Evolutionary conservation across 2,113 vertebrate species (phyloP), one percentile per base, ranked within the genome.

Genomic region (Oreamnos americanus): DNA sequence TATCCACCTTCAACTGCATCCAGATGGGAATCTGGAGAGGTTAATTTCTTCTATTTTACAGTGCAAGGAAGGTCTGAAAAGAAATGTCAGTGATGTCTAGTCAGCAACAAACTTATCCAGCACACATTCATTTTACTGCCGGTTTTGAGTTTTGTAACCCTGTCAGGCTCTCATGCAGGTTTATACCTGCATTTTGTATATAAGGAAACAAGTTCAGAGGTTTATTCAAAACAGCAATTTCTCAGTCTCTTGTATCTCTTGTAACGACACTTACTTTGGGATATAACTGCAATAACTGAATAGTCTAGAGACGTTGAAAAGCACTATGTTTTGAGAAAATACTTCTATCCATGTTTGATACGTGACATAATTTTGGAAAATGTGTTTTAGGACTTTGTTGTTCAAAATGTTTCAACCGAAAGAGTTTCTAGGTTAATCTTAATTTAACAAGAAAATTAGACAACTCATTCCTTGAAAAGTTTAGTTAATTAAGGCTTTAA

Each of bases 381-480:
- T 71, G 51, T 39, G 36, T 60, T 90, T 87, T 87, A 91, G 30
- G 85, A 87, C 57, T 86, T 43, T 93, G 55, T 85, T 89, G 43
- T 82, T 90, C 43, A 94, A 58, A 76, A 74, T 64, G 7, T 81
- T 91, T 91, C 55, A 82, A 78, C 12, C 17, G 17, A 58, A 51
- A 45, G 60, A 62, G 36, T 87, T 97, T 93, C 71, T 74, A 62
- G 26, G 47, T 97, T 83, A 92, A 74, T 94, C 53, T 90, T 94
- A 23, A 28, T 88, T 71, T 92, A 92, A 96, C 8, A 94, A 86
- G 67, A 92, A 79, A 79, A 83, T 88, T 53, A 6, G 90, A 47
- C 11, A 39, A 45, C 36, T 93, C 43, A 85, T 94, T 88, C 28
- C 58, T 79, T 94, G 74, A 78, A 67, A 49, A 55, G 10, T 90